Evolutionary conservation across 2,113 vertebrate species (phyloP), one percentile per base, ranked within the genome.

Genomic region (Symphodus melops): DNA sequence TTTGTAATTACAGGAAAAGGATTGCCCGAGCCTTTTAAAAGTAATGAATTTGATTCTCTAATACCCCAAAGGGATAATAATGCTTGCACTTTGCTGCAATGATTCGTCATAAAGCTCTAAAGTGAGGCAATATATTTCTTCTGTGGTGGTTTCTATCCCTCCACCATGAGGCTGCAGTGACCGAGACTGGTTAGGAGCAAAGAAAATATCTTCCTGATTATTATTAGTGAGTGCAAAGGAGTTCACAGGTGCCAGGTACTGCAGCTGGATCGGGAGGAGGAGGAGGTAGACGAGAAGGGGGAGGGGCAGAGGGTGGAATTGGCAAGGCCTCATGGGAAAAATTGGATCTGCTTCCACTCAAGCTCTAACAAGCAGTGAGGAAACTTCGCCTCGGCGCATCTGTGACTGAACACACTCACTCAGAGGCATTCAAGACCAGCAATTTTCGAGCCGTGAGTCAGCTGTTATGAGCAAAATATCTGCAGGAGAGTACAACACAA

Each of bases 171-270:
- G 67, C 56, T 67, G 68, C 52, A 65, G 72, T 25, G 57, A 75
- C 63, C 83, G 69, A 65, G 76, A 73, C 77, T 61, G 59, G 74
- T 84, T 88, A 70, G 80, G 36, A 71, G 68, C 13, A 17, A 57
- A 51, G 20, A 68, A 51, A 85, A 44, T 17, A 57, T 84, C 81
- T 87, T 73, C 71, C 64, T 77, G 63, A 72, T 48, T 68, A 16
- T 85, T 86, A 82, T 78, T 86, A 86, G 76, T 72, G 68, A 89
- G 90, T 88, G 89, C 87, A 91, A 91, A 84, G 83, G 88, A 91
- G 90, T 84, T 92, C 86, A 91, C 90, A 92, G 93, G 91, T 94
- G 90, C 92, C 93, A 93, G 92, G 93, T 92, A 92, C 92, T 89
- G 86, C 88, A 89, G 89, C 88, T 89, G 86, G 82, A 82, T 82